A percentile compares a stretch with the other conserved stretches of the same genome.
Evolutionary conservation across 2,888 invertebrate genomes (phyloP).

Genomic region (Colletes collaris): DNA sequence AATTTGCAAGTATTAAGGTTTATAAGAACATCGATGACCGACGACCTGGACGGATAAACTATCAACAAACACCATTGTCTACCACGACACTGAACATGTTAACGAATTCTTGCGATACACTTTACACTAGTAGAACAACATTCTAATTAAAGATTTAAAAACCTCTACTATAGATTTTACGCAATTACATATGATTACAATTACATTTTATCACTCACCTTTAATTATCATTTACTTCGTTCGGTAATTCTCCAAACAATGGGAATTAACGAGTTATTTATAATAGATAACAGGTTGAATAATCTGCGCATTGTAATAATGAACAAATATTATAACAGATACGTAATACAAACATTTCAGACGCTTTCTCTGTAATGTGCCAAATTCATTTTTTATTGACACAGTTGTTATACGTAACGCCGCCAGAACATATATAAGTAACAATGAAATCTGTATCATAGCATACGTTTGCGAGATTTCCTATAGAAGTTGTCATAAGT

Average conservation of each 20-base stretch:
- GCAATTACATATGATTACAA: background rate
- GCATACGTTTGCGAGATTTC: slow-evolving; percentile 6
- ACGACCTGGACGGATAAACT: too few relatives aligned
- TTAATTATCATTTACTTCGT: background rate
- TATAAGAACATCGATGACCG: too few relatives aligned
- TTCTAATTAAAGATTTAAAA: background rate
- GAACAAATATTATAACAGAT: slow-evolving; percentile 27
- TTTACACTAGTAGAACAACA: too few relatives aligned
- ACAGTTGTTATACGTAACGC: slow-evolving; percentile 40
- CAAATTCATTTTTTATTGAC: slow-evolving; percentile 31
- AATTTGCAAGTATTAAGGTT: too few relatives aligned
- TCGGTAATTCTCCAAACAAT: slow-evolving; percentile 8
- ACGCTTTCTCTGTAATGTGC: background rate
- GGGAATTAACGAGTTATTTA: slow-evolving; percentile 39
- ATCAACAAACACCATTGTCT: too few relatives aligned
- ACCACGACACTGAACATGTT: too few relatives aligned
- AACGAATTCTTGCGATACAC: too few relatives aligned
- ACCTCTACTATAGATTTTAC: background rate
- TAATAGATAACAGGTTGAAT: slow-evolving; percentile 31
- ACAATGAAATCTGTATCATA: slow-evolving; percentile 7
- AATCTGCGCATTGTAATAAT: slow-evolving; percentile 23
- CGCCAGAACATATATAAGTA: slow-evolving; percentile 37
- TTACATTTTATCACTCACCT: background rate
- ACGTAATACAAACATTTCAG: slow-evolving; percentile 10
- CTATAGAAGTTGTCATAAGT: background rate